Evolutionary conservation across 2,797 vertebrate species (phyloP), one percentile per base, ranked within the genome.

Genomic region (Paratrypauchen microcephalus): DNA sequence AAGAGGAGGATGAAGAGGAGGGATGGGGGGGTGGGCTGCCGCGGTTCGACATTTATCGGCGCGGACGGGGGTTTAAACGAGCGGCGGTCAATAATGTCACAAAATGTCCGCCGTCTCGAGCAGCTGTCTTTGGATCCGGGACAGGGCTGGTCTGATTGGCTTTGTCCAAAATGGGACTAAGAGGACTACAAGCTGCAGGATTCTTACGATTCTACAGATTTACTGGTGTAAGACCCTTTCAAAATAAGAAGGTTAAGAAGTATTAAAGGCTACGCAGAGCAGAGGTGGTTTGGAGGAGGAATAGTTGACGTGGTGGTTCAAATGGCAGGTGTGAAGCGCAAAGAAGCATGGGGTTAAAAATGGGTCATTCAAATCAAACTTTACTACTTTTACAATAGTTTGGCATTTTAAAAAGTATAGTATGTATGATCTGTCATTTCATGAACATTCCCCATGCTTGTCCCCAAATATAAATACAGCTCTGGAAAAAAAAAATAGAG

Each of bases 1-100:
- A 36, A 9, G 32, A 8, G 32, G 32, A 45, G 73, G 72, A 69
- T 78, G 86, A 85, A 67, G 83, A 74, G 77, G 72, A 60, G 73
- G 63, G 66, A 68, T 77, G 70, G 77, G 83, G 69, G 73, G 80
- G 77, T 9, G 32, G 71, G 64, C 73, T 54, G 78, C 59, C 62
- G 68, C 68, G 68, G 30, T 41, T 39, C 36, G 63, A 65, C 12
- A 32, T 45, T 26, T 62, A 39, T 63, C 48, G 11, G 50, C 16
- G 28, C 54, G 59, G 75, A 78, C 64, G 45, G 47, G 58, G 32
- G 73, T 77, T 70, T 71, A 79, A 80, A 68, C 77, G 77, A 75
- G 77, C 73, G 59, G 69, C 57, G 57, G 62, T 64, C 62, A 64
- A 19, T 45, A 7, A 24, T 23, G 60, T 24, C 59, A 41, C n/a